A percentile compares a stretch with the other conserved stretches of the same genome.
Conservation (phyloP, 2,113 vertebrate species). For the Embiotoca jacksoni region DNA sequence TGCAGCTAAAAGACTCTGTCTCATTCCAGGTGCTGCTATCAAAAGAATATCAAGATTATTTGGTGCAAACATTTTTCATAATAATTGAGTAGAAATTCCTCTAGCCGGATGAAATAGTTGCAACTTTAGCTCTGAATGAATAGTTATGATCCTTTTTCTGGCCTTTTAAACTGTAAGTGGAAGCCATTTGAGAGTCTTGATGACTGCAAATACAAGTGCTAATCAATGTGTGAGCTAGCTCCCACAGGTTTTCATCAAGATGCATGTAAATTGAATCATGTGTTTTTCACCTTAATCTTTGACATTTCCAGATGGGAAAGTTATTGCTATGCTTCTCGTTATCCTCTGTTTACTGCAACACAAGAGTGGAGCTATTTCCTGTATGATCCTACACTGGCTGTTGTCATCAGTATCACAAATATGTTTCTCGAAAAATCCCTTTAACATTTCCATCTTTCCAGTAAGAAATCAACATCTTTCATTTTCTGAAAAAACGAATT, state of each 20-base stretch:
- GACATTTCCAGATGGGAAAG: not conserved
- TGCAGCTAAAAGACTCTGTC: not conserved
- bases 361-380: not conserved
- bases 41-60: slow-evolving; percentile 19
- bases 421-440: not conserved
- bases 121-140: slow-evolving; percentile 16
- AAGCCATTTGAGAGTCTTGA: slow-evolving; percentile 40
- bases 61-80: not conserved
- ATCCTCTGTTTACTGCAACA: not conserved
- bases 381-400: not conserved
- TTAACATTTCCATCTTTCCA: not conserved
- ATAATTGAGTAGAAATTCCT: not conserved
- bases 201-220: slow-evolving; percentile 25
- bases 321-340: not conserved
- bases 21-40: not conserved
- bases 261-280: slow-evolving; percentile 3
- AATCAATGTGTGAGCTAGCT: slow-evolving; percentile 27
- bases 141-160: not conserved
- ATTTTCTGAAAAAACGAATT: not conserved
- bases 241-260: slow-evolving; percentile 24
- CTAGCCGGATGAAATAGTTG: slow-evolving; percentile 7
- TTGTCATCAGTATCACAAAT: not conserved
- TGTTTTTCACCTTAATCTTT: slow-evolving; percentile 19
- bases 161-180: slow-evolving; percentile 37
- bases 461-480: no score